Percentiles rank a stretch among this genome's conserved stretches.
Conservation (phyloP, 2,113 vertebrate species). For the Proteles cristata region DNA sequence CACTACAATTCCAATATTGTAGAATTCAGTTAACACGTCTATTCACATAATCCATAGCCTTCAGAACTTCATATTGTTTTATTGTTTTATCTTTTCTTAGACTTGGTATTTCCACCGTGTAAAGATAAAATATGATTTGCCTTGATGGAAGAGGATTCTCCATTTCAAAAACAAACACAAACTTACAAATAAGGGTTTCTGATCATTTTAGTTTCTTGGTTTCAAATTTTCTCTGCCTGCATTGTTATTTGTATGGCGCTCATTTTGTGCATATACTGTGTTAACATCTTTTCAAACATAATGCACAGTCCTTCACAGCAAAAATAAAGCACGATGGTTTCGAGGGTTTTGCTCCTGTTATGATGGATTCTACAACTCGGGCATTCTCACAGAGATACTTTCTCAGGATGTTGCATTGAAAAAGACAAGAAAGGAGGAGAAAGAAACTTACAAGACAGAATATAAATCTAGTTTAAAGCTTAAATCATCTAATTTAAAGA, state of each 20-base stretch:
- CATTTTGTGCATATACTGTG: background rate
- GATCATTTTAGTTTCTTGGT: background rate
- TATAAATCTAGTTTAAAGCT: background rate
- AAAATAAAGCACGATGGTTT: background rate
- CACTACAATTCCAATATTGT: background rate
- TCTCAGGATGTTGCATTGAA: background rate
- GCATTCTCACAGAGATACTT: background rate
- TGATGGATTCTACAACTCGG: background rate
- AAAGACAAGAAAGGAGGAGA: background rate
- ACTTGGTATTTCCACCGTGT: background rate
- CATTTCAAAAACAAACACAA: constrained; percentile 36
- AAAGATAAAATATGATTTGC: constrained; percentile 51
- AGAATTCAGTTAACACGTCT: constrained; percentile 41
- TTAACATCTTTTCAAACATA: background rate
- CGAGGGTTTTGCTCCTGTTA: background rate
- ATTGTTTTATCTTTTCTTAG: constrained; percentile 44
- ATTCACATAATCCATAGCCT: background rate
- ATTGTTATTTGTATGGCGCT: background rate
- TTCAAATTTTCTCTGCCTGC: background rate
- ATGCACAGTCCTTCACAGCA: background rate
- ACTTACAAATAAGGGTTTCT: background rate
- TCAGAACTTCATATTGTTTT: constrained; percentile 47
- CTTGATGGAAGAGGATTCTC: background rate
- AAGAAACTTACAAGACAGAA: background rate
- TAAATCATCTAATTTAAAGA: background rate